Base-by-base conservation (phyloP, 2,888 invertebrate species). In the Artemia sp. region DNA sequence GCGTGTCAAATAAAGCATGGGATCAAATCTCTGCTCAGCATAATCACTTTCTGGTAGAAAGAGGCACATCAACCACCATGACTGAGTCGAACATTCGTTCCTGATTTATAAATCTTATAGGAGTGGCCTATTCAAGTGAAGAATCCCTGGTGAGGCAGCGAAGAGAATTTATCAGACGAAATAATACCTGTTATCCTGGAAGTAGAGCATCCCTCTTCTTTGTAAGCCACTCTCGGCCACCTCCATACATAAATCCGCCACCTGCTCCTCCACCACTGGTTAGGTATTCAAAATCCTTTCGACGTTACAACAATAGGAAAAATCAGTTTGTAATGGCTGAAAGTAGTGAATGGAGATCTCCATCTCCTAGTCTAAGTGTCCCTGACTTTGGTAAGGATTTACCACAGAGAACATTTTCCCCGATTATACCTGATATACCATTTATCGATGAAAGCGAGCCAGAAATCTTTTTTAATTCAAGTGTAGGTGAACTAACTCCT, bases 111-210 rank as follows among this genome's bases (percentile, higher is more conserved):
- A 10, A 58, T 58, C 64, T 58, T 58, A 24, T 24, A 58, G 64
- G 64, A 58, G 24, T 58, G 24, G 64, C n/a, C 64, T 58, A 58
- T 58, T 58, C 64, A 58, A 58, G 64, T 24, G 64, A 58, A n/a
- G 64, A 58, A 11, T 58, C 64, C 9, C 24, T 58, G 64, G n/a
- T 24, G 24, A n/a, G 14, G 14, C 64, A 24, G 24, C 64, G 14
- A 24, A 19, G 14, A 58, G 64, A 58, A 9, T 19, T 24, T 58
- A 24, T 58, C 64, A 58, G n/a, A n/a, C 64, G 24, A 58, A 24
- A 24, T 58, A 19, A 58, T 24, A 58, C 14, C 64, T 11, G 24
- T 24, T 58, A 58, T 24, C 64, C 64, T 19, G 64, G 64, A n/a
- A 58, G 64, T 24, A n/a, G 64, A 58, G 64, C 64, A 9, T 58